Evolutionary conservation across 2,888 invertebrate species (phyloP).

Genomic region (Pinctada fucata): DNA sequence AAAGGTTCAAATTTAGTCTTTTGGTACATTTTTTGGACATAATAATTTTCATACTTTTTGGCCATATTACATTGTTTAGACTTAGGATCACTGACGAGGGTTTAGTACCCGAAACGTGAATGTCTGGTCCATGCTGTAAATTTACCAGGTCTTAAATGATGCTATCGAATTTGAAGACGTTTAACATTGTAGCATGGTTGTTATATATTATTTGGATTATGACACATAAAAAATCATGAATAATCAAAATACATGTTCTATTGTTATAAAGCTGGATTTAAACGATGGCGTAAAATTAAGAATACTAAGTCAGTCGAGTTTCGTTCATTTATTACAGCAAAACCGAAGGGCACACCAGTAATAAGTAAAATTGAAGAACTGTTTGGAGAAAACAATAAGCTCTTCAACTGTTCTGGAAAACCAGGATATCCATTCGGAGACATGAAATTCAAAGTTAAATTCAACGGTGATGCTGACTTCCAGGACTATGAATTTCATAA

Average conservation of each 20-base stretch:
- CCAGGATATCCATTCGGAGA: constrained; percentile 38
- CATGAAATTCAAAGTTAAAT: constrained; percentile 34
- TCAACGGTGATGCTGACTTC: constrained; percentile 21
- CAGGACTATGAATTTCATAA: constrained; percentile 31
- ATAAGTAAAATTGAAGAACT: constrained; percentile 32
- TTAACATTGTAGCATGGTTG: no score
- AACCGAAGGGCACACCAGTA: constrained; percentile 23
- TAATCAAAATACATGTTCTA: no score
- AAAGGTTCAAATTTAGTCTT: neutral
- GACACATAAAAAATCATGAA: no score
- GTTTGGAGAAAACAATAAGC: constrained; percentile 30
- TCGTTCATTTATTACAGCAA: constrained; percentile 15
- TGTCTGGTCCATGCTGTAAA: no score
- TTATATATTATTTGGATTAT: no score
- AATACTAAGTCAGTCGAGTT: neutral
- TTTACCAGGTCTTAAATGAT: no score
- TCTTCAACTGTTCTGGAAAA: constrained; percentile 33
- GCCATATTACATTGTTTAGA: no score
- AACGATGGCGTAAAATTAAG: neutral
- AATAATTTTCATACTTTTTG: no score
- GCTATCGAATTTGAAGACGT: no score
- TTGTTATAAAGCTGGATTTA: neutral
- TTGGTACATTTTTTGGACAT: no score
- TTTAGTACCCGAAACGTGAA: no score
- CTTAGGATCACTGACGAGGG: no score